Conservation (phyloP, 2,113 vertebrate genomes). For the Tilapia sparmanii region DNA sequence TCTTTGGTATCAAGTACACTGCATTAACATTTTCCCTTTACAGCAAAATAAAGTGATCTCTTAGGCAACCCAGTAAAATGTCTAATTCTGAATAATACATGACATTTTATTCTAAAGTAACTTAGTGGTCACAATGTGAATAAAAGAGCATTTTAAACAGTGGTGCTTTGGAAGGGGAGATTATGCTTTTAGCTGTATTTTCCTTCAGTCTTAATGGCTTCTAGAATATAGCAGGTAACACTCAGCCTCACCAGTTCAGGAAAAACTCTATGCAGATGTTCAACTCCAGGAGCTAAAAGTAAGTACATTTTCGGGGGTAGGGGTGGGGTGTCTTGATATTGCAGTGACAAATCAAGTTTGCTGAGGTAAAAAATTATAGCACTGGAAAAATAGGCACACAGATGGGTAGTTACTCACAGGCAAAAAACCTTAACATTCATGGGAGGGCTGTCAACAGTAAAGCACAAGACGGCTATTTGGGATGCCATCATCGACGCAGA, state of each 20-base stretch:
- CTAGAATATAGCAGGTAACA: not conserved
- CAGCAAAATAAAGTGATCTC: not conserved
- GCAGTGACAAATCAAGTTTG: not conserved
- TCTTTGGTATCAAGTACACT: slow-evolving; percentile 25
- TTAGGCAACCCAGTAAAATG: not conserved
- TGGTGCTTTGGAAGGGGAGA: not conserved
- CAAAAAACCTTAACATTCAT: slow-evolving; percentile 47
- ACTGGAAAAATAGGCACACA: slow-evolving; percentile 38
- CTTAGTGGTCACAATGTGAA: not conserved
- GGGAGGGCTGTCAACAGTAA: slow-evolving; percentile 29
- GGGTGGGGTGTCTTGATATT: not conserved
- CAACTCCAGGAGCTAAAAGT: not conserved
- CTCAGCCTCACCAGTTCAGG: not conserved
- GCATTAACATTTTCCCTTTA: not conserved
- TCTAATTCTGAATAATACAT: not conserved
- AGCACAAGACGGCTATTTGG: slow-evolving; percentile 10
- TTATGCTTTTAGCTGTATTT: not conserved
- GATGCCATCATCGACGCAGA: not conserved
- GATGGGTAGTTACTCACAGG: slow-evolving; percentile 35
- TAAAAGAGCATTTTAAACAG: not conserved
- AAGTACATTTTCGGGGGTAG: not conserved
- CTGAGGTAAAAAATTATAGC: slow-evolving; percentile 39
- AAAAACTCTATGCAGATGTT: not conserved
- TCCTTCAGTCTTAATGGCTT: not conserved
- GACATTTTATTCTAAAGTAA: not conserved